These are phyloP conservation scores for Sphaeramia orbicularis DNA, from an alignment of 2,797 vertebrate species.

Conservation along the genomic window DNA sequence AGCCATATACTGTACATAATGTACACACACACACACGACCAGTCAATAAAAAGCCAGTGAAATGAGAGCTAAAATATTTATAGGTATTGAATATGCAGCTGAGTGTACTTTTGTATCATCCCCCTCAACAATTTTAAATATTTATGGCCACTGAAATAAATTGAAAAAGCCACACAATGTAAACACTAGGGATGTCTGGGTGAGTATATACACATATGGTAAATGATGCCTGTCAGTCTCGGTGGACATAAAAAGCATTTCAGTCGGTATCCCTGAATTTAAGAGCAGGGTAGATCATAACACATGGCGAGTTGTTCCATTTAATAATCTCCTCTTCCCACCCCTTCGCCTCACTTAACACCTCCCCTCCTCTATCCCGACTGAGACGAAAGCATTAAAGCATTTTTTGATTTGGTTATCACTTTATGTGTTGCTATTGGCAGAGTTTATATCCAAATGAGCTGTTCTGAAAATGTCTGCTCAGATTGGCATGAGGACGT, in stretches of 20 bases:
- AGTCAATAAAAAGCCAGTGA: conserved; percentile 70
- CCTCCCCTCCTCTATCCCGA: conserved; percentile 23
- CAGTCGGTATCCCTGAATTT: conserved; percentile 11
- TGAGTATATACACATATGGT: too few species aligned
- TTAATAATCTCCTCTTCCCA: conserved; percentile 47
- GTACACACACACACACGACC: conserved; percentile 24
- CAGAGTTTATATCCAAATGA: conserved; percentile 66
- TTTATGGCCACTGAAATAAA: conserved; percentile 80
- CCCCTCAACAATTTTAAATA: conserved; percentile 78
- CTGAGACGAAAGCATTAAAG: conserved; percentile 52
- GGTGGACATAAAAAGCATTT: conserved; percentile 18
- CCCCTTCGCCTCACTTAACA: conserved; percentile 39
- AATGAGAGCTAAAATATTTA: conserved; percentile 85
- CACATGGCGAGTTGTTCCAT: conserved; percentile 49
- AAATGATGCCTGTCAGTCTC: conserved; percentile 22
- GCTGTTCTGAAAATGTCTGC: conserved; percentile 61
- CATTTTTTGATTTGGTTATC: conserved; percentile 61
- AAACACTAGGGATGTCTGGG: conserved; percentile 51
- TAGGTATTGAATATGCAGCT: conserved; percentile 83
- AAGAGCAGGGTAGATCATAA: conserved; percentile 23
- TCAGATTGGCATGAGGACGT: conserved; percentile 74
- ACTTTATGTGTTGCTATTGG: conserved; percentile 55
- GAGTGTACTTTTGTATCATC: conserved; percentile 76
- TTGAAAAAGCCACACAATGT: conserved; percentile 52
- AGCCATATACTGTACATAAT: too few species aligned